These are phyloP conservation scores for Dasypus novemcinctus DNA, from an alignment of 2,113 vertebrate genomes.

Conservation along the genomic window DNA sequence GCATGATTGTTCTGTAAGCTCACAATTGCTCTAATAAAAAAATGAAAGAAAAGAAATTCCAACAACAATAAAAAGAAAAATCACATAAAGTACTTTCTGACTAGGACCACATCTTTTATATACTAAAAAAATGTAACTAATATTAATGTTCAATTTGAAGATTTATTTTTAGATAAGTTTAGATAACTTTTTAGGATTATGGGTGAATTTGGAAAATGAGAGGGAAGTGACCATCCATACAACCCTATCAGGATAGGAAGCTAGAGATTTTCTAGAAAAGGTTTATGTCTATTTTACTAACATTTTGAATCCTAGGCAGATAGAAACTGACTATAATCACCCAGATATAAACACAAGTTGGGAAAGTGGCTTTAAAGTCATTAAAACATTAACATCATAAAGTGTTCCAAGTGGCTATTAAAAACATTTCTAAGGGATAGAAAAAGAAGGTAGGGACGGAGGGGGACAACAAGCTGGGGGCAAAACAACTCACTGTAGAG, in stretches of 20 bases:
- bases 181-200: not conserved
- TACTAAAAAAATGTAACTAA: not conserved
- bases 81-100: not conserved
- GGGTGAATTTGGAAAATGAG: not conserved
- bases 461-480: not conserved
- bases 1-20: too few relatives aligned
- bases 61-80: not conserved
- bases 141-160: not conserved
- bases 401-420: not conserved
- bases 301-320: conserved; percentile 35
- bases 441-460: not conserved
- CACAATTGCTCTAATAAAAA: too few relatives aligned
- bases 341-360: not conserved
- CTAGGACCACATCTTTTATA: not conserved
- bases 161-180: conserved; percentile 12
- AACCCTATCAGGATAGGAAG: not conserved
- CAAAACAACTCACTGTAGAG: not conserved
- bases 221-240: not conserved
- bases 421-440: not conserved
- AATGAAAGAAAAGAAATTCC: too few relatives aligned
- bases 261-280: conserved; percentile 22
- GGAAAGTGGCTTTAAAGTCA: not conserved
- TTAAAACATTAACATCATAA: not conserved
- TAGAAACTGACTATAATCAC: not conserved
- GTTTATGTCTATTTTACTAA: not conserved